Evolutionary conservation across 2,113 vertebrate genomes (phyloP), one percentile per base, ranked within the genome.

Genomic region (Natator depressus): DNA sequence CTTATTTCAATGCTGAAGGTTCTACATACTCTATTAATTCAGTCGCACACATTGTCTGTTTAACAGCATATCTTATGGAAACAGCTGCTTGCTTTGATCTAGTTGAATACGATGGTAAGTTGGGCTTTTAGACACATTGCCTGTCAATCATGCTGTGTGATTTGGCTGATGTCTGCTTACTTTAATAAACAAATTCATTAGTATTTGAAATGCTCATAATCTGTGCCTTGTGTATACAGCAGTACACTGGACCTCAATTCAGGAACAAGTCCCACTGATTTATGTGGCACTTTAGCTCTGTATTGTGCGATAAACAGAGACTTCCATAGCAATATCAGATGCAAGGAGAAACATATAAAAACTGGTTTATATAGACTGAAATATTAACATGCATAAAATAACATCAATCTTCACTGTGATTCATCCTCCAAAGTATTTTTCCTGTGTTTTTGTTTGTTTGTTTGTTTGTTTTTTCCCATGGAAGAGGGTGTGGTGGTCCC

Each of bases 51-150:
- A 89, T 69, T 95, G 87, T 89, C 89, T 94, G 54, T 51, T 97
- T 97, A 96, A 96, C 91, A 93, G 83, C 69, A 14, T 96, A 96
- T 98, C 95, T 96, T 96, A 88, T 93, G 92, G 79, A 93, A 97
- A 94, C 94, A 95, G 93, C 82, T 97, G 94, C 79, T 96, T 95
- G 76, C 81, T 97, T 96, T 96, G 96, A 97, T 93, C 57, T 94
- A 89, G n/a, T 89, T 94, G 85, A 93, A 84, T 95, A 93, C 29
- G 93, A 87, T 19, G 46, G 13, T 83, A 84, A 62, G 57, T 86
- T 86, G 76, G 85, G 22, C 76, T 91, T 94, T 88, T 49, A 95
- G 79, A 89, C 96, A 90, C 38, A 84, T 35, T 94, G 29, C 69
- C 84, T 96, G 72, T 46, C 83, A 89, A 9, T 97, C 90, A 94